Conservation (phyloP, 2,113 vertebrate genomes). For the Arizona elegans region DNA sequence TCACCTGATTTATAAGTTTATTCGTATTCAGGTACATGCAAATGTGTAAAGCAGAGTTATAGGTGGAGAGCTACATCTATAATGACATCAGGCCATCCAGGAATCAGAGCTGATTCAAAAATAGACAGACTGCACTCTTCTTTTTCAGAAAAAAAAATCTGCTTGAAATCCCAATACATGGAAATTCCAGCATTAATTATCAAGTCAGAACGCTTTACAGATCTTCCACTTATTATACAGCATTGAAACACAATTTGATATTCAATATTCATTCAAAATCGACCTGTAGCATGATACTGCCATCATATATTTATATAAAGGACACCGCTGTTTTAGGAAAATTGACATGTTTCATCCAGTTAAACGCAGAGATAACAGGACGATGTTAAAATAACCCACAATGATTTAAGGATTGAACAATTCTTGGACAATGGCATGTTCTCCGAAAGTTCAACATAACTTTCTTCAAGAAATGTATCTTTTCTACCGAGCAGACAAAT, state of each 20-base stretch:
- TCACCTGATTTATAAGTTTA: background rate
- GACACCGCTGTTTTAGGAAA: background rate
- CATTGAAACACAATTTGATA: background rate
- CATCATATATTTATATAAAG: background rate
- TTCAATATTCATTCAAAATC: background rate
- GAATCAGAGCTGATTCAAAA: conserved; percentile 13
- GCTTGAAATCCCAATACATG: background rate
- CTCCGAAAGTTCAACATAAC: background rate
- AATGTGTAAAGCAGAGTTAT: background rate
- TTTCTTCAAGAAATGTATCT: background rate
- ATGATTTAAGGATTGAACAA: background rate
- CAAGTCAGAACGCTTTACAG: background rate
- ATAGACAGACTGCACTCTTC: background rate
- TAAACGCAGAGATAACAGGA: background rate
- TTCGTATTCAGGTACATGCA: background rate
- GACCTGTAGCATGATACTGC: background rate
- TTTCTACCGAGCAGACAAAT: background rate
- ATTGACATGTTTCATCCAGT: background rate
- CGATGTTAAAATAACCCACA: background rate
- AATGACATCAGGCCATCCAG: background rate
- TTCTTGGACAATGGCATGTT: background rate
- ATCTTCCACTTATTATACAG: background rate
- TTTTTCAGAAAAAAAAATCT: background rate
- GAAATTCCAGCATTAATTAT: background rate
- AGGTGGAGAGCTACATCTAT: background rate